Conservation (phyloP, 2,113 vertebrate genomes). For the Vidua macroura region DNA sequence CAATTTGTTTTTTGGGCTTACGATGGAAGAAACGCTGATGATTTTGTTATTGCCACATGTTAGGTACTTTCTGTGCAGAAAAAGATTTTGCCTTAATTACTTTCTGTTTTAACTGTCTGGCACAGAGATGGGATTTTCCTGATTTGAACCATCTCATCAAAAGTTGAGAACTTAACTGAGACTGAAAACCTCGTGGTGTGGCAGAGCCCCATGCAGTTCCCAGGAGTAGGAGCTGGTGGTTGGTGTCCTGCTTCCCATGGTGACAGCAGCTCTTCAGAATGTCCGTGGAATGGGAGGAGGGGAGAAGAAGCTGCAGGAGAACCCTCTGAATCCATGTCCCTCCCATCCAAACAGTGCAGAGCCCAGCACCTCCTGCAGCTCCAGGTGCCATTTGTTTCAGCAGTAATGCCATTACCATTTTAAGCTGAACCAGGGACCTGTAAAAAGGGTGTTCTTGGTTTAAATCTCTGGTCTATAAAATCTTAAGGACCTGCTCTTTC, state of each 20-base stretch:
- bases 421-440: neutral
- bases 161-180: neutral
- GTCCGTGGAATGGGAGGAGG: neutral
- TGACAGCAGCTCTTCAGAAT: neutral
- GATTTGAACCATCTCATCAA: neutral
- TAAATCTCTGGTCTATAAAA: conserved; percentile 45
- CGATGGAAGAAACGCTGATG: neutral
- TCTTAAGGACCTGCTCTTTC: neutral
- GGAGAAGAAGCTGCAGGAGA: neutral
- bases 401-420: neutral
- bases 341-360: neutral
- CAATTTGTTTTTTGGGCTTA: neutral
- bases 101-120: neutral
- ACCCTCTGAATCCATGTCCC: rapidly evolving
- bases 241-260: rapidly evolving
- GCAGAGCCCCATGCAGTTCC: rapidly evolving
- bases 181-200: rapidly evolving
- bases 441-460: conserved; percentile 13
- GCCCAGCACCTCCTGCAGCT: neutral
- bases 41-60: neutral
- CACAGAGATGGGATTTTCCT: neutral
- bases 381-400: neutral
- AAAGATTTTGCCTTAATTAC: neutral
- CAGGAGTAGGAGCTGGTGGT: neutral
- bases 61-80: neutral